Evolutionary conservation across 2,888 invertebrate species (phyloP).

Genomic region (Spodoptera picta): DNA sequence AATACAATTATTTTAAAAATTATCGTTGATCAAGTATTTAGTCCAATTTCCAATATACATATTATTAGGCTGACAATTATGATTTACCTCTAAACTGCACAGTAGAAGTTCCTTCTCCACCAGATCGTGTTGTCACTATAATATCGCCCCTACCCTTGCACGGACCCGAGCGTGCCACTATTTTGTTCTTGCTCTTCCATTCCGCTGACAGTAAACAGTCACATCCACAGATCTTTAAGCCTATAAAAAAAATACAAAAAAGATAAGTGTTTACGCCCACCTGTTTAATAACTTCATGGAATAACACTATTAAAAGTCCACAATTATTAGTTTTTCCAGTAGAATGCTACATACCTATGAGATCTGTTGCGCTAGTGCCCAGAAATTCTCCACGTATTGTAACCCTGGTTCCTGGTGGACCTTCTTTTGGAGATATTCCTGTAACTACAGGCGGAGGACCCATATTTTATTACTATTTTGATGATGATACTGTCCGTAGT

Average conservation of each 20-base stretch:
- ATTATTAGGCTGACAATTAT: too few relatives aligned
- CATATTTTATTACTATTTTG: slow-evolving; percentile 75
- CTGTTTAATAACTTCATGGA: background rate
- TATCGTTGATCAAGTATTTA: too few relatives aligned
- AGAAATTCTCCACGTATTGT: slow-evolving; percentile 98
- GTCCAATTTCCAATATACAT: background rate
- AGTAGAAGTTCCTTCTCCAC: slow-evolving; percentile 96
- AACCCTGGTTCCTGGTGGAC: slow-evolving; percentile 98
- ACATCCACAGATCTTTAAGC: slow-evolving; percentile 97
- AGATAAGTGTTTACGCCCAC: slow-evolving; percentile 41
- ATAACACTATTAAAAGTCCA: background rate
- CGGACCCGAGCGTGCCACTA: slow-evolving; percentile 97
- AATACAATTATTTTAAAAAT: too few relatives aligned
- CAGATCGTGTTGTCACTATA: slow-evolving; percentile 95
- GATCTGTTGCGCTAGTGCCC: slow-evolving; percentile 94
- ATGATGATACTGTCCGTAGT: too few relatives aligned
- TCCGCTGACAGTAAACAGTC: slow-evolving; percentile 98
- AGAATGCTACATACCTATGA: slow-evolving; percentile 90
- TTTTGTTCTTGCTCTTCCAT: slow-evolving; percentile 99
- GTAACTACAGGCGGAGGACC: slow-evolving; percentile 96
- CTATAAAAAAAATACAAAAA: slow-evolving; percentile 79
- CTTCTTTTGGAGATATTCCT: slow-evolving; percentile 99
- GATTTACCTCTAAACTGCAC: slow-evolving; percentile 94
- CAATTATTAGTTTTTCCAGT: background rate
- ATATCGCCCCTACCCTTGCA: slow-evolving; percentile 97